Percentiles rank a stretch among this genome's conserved stretches.
These are phyloP conservation scores for Metridium senile DNA, from an alignment of 92 coral and sea anemone species.

Conservation along the genomic window DNA sequence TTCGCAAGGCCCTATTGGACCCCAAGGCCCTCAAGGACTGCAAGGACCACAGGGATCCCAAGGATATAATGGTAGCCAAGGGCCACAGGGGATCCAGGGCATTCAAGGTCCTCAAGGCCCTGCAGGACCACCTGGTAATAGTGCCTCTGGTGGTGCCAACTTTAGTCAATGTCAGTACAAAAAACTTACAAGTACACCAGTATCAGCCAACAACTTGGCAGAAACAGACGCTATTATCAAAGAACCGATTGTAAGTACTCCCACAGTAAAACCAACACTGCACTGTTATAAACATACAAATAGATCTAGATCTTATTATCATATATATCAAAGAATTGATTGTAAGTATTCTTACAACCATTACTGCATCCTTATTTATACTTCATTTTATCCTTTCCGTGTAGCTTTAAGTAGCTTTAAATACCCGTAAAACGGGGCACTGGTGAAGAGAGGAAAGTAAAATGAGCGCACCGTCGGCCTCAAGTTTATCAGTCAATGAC, in stretches of 20 bases:
- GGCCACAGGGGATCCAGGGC: conserved; percentile 36
- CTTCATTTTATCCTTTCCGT: too few relatives aligned
- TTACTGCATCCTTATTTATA: too few relatives aligned
- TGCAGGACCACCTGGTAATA: conserved; percentile 8
- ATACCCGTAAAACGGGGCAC: too few relatives aligned
- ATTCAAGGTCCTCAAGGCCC: conserved; percentile 16
- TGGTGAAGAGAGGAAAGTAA: too few relatives aligned
- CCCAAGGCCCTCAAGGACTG: conserved; percentile 43
- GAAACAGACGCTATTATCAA: conserved; percentile 5
- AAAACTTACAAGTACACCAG: conserved; percentile 24
- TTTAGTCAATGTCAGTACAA: conserved; percentile 34
- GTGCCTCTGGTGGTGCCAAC: conserved; percentile 30
- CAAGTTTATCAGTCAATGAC: too few relatives aligned
- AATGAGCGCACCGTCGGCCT: too few relatives aligned
- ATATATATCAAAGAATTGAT: too few relatives aligned
- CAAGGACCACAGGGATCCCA: conserved; percentile 42
- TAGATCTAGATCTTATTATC: too few relatives aligned
- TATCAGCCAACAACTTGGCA: conserved; percentile 11
- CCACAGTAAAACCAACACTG: background rate
- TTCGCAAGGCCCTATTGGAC: conserved; percentile 51
- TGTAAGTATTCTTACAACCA: too few relatives aligned
- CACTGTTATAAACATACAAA: background rate
- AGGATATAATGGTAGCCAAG: conserved; percentile 48
- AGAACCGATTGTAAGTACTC: conserved; percentile 23
- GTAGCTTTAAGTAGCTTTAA: too few relatives aligned